Conservation (phyloP, 2,113 vertebrate species). For the Empidonax traillii region DNA sequence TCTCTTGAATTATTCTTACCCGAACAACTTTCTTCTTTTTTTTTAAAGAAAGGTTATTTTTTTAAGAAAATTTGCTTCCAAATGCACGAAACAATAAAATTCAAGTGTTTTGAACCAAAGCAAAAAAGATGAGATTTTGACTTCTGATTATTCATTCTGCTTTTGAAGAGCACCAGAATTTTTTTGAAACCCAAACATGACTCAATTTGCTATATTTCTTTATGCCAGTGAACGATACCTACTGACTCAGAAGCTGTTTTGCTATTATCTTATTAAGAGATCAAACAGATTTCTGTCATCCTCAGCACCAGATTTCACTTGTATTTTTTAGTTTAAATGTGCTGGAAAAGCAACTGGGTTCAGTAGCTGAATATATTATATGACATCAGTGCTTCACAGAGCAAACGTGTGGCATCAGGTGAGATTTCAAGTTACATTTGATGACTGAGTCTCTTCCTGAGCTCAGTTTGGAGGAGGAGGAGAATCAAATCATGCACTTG, state of each 20-base stretch:
- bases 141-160: not conserved
- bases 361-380: not conserved
- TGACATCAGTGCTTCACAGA: conserved; percentile 19
- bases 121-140: not conserved
- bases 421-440: not conserved
- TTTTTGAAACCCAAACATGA: not conserved
- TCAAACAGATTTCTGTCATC: not conserved
- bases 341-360: conserved; percentile 18
- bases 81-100: not conserved
- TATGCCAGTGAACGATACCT: not conserved
- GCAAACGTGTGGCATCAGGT: not conserved
- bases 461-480: not conserved
- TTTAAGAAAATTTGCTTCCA: not conserved
- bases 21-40: not conserved
- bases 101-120: not conserved
- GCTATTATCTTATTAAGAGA: not conserved
- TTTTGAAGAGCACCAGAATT: not conserved
- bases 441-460: not conserved
- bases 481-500: not conserved
- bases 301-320: not conserved
- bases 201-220: not conserved
- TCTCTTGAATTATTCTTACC: not conserved
- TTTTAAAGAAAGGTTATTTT: not conserved
- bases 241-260: not conserved
- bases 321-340: not conserved